Base-by-base conservation (phyloP, 1,140 invertebrate species). In the Probaryconus sp. region DNA sequence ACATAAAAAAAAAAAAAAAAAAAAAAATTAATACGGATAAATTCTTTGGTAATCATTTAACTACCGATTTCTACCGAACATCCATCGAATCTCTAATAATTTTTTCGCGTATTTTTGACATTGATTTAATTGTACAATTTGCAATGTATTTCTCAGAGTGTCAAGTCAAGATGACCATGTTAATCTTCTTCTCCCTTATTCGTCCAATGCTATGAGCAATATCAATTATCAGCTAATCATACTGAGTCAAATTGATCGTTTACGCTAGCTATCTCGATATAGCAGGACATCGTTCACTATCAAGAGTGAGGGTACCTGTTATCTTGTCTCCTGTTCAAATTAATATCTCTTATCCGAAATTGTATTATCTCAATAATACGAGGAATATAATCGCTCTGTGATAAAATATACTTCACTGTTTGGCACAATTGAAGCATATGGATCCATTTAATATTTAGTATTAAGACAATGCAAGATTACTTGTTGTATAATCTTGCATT, bases 211-310 rank as follows among this genome's bases (percentile, higher is more conserved):
- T 18, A 35, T 43, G 30, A 3, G 24, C 47, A 61, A 61, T 61
- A 79, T 79, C 73, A 78, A 80, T 80, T 78, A 80, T 73, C 71
- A 68, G 37, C 33, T 67, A 74, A 81, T 80, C 75, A 75, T 67
- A 70, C 69, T 51, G 28, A 56, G 63, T 73, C 55, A 56, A 80
- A 80, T 79, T 76, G 73, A 76, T 78, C 74, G 61, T 65, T 79
- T 68, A 53, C 60, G 38, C 53, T 33, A 61, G 60, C 58, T 67
- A 67, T 71, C 55, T 7, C 9, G 26, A 58, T 45, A 18, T 35
- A 72, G 64, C 48, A 48, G 45, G 50, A 42, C 26, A 28, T 31
- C 33, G 45, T 28, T 43, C 18, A 21, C 40, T 58, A 69, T 72
- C 31, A 40, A 61, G 67, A 64, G 42, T 11, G 43, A 55, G 30